These are phyloP conservation scores for Andinoacara biseriatus DNA, from an alignment of 2,113 vertebrate species.

Conservation along the genomic window DNA sequence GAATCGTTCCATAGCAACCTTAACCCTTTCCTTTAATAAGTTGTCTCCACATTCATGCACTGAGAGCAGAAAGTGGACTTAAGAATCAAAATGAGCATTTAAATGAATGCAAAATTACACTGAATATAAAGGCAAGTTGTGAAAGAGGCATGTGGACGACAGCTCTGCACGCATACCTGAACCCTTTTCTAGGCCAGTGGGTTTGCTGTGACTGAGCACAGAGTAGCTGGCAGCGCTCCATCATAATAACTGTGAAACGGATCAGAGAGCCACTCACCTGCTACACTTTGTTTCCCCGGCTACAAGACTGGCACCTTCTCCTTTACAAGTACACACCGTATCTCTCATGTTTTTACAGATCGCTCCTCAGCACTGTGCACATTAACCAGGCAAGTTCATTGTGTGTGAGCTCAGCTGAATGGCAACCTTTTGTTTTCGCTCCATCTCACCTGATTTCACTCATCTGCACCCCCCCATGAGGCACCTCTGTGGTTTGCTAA, in stretches of 20 bases:
- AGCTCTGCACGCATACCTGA: background rate
- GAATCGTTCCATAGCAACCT: slow-evolving; percentile 13
- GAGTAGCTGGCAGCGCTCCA: slow-evolving; percentile 14
- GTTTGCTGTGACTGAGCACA: background rate
- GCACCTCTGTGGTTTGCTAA: slow-evolving; percentile 51
- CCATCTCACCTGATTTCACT: slow-evolving; percentile 44
- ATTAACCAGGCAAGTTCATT: background rate
- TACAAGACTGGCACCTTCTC: slow-evolving; percentile 1
- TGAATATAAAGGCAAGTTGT: background rate
- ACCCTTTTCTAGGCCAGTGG: background rate
- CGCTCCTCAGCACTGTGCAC: background rate
- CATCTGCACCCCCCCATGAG: slow-evolving; percentile 30
- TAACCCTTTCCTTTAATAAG: background rate
- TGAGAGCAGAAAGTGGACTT: background rate
- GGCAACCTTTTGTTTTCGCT: slow-evolving; percentile 5
- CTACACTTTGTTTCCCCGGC: slow-evolving; percentile 7
- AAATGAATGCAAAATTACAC: background rate
- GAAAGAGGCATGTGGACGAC: background rate
- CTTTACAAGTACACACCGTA: background rate
- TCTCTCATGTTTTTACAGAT: slow-evolving; percentile 24
- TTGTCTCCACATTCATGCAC: background rate
- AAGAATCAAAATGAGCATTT: background rate
- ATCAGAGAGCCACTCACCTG: slow-evolving; percentile 56
- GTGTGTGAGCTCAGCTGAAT: slow-evolving; percentile 12
- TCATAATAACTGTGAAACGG: background rate